Percentiles rank a stretch among this genome's conserved stretches.
phyloP scores from a whole-genome alignment of 2,113 vertebrate species.

The Puntigrus tetrazona region DNA sequence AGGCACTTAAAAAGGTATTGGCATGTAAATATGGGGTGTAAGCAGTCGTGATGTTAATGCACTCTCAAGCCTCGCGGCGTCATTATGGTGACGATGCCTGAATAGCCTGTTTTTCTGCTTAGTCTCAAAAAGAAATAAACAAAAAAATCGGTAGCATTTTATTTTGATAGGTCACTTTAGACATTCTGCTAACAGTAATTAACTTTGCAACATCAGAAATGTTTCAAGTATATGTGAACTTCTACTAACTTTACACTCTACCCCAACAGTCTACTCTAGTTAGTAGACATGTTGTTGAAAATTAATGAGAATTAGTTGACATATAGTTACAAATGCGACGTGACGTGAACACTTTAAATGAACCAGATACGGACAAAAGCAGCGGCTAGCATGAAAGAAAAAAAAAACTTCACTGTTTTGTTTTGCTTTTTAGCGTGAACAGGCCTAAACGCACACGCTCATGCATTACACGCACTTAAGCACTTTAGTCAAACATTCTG shows the following conservation, averaged over 20 bases:
- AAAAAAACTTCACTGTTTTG: not conserved
- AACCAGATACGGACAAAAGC: not conserved
- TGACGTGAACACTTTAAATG: too few relatives aligned
- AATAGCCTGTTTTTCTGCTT: not conserved
- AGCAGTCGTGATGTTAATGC: not conserved
- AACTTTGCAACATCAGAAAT: too few relatives aligned
- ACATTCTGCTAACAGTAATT: too few relatives aligned
- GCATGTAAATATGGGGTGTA: conserved; percentile 5
- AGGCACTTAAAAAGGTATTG: conserved; percentile 1
- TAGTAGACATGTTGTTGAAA: too few relatives aligned
- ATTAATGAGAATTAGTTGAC: too few relatives aligned
- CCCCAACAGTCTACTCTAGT: too few relatives aligned
- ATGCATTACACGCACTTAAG: not conserved
- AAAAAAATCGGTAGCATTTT: too few relatives aligned
- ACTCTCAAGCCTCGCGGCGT: not conserved
- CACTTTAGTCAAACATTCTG: not conserved
- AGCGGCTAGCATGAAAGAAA: not conserved
- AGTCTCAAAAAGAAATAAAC: not conserved
- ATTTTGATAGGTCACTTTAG: too few relatives aligned
- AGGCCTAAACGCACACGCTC: not conserved
- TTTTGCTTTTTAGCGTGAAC: not conserved
- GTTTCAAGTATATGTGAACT: too few relatives aligned
- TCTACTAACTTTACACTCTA: too few relatives aligned
- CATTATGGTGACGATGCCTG: not conserved
- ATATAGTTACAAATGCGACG: too few relatives aligned